Percentiles rank a stretch among this genome's conserved stretches.
phyloP scores from a whole-genome alignment of 1,140 invertebrate genomes.

The Chironomus striatipennis region DNA sequence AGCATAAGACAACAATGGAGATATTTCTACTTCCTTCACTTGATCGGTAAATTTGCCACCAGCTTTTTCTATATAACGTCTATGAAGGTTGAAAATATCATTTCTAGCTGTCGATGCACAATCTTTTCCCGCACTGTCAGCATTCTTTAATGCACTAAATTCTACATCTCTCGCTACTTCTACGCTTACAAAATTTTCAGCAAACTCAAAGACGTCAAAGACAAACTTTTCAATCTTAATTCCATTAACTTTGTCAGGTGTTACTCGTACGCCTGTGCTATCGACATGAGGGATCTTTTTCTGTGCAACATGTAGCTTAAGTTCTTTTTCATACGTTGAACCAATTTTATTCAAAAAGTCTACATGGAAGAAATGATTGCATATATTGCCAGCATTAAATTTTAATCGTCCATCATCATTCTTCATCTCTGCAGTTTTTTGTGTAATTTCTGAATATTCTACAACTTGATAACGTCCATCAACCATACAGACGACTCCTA shows the following conservation, averaged over 20 bases:
- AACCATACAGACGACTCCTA: constrained; percentile 89
- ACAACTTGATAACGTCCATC: constrained; percentile 87
- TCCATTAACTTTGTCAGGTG: constrained; percentile 80
- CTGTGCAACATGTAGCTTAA: constrained; percentile 91
- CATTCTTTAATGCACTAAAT: constrained; percentile 96
- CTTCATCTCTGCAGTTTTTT: constrained; percentile 71
- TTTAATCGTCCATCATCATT: constrained; percentile 71
- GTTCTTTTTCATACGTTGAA: constrained; percentile 52
- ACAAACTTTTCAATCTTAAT: constrained; percentile 99
- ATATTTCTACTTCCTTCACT: constrained; percentile 73
- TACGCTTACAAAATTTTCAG: constrained; percentile 85
- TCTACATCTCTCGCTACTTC: constrained; percentile 88
- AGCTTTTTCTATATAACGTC: constrained; percentile 70
- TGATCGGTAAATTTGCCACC: constrained; percentile 67
- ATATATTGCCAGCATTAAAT: constrained; percentile 95
- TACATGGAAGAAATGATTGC: constrained; percentile 93
- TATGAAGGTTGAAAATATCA: constrained; percentile 74
- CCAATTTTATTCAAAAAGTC: constrained; percentile 69
- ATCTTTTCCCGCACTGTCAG: constrained; percentile 77
- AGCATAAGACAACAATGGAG: constrained; percentile 81
- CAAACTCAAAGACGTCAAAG: constrained; percentile 95
- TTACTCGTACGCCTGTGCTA: constrained; percentile 56
- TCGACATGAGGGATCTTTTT: constrained; percentile 93
- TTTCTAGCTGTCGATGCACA: constrained; percentile 77
- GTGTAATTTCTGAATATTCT: constrained; percentile 94